Evolutionary conservation across 2,888 invertebrate species (phyloP), one percentile per base, ranked within the genome.

Genomic region (Bibio marci): DNA sequence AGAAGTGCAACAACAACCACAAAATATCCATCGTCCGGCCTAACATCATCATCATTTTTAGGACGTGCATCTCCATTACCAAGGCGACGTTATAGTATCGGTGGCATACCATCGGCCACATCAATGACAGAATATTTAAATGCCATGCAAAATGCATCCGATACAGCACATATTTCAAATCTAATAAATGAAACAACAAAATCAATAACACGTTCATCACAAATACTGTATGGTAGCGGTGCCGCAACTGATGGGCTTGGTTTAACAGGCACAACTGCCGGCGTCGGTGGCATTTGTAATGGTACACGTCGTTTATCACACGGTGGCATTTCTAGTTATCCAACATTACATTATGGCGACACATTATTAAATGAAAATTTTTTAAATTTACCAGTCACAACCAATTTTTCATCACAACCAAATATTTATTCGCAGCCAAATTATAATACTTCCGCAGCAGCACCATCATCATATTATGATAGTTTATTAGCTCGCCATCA

Each of bases 151-250:
- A 37, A 30, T n/a, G 17, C 30, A 14, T 10, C 35, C 12, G 6
- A 31, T 22, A 52, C 57, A 30, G 54, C 60, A 41, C 60, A 62
- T 46, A 57, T 62, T 44, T 56, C 57, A 27, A 62, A 62, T 48
- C 50, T 62, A 46, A 45, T 62, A 46, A 61, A 59, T 44, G 62
- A 62, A 53, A 59, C 62, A 39, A 58, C 59, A 48, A 61, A 60
- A 49, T 62, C 62, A 41, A 62, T 62, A 49, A 60, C 62, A 43
- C 54, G 62, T 34, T 61, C 62, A 44, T 56, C 60, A 30, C 61
- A 62, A 47, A 62, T 62, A 39, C 52, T 62, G 5, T 56, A 55
- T 48, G 22, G 22, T 22, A 22, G 22, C 8, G 22, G 22, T 22
- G 10, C 11, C 12, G 5, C 30, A 19, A 28, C 30, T 30, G 11